A percentile compares a stretch with the other conserved stretches of the same genome.
These are phyloP conservation scores for Diarsia dahlii DNA, from an alignment of 2,888 invertebrate genomes.

Conservation along the genomic window DNA sequence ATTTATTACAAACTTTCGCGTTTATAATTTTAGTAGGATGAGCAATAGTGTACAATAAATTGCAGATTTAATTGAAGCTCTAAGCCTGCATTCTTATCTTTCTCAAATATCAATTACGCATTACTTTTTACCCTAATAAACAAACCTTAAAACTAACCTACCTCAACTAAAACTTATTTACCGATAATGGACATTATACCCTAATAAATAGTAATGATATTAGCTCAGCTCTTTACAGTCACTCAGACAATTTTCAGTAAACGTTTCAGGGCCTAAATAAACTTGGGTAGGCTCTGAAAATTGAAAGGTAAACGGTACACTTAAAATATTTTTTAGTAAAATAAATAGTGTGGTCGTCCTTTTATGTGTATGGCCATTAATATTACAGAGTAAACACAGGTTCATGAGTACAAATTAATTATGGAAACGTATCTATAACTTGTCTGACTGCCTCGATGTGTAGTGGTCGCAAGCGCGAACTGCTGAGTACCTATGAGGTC, in stretches of 20 bases:
- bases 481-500: no score
- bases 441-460: no score
- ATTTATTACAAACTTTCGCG: no score
- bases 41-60: not conserved
- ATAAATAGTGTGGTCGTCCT: constrained; percentile 11
- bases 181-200: not conserved
- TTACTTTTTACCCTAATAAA: not conserved
- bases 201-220: constrained; percentile 32
- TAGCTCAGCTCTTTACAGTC: constrained; percentile 5
- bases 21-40: no score
- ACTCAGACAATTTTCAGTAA: constrained; percentile 32
- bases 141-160: not conserved
- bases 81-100: no score
- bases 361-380: not conserved
- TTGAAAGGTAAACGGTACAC: constrained; percentile 51
- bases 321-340: constrained; percentile 32
- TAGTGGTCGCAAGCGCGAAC: no score
- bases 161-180: constrained; percentile 14
- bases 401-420: not conserved
- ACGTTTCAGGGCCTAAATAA: constrained; percentile 58
- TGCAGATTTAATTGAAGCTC: not conserved
- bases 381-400: not conserved
- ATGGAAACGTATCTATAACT: not conserved
- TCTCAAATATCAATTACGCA: not conserved
- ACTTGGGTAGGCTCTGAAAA: constrained; percentile 33